A percentile compares a stretch with the other conserved stretches of the same genome.
Conservation (phyloP, 2,113 vertebrate species). For the Crotalus viridis region DNA sequence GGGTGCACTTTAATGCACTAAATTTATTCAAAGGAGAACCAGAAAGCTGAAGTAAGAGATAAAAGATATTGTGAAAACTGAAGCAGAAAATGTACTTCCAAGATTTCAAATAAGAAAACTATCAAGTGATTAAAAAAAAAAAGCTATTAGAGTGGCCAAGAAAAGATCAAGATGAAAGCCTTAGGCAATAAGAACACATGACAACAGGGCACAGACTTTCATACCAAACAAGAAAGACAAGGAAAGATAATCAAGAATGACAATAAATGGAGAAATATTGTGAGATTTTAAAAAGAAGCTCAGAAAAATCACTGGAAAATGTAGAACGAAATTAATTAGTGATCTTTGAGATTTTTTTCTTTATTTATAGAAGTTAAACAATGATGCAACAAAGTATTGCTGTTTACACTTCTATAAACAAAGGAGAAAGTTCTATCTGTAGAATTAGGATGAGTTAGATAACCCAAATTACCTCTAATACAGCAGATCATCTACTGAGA, state of each 20-base stretch:
- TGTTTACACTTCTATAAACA: background rate
- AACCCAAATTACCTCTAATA: background rate
- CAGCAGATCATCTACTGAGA: background rate
- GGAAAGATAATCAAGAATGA: background rate
- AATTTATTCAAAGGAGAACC: background rate
- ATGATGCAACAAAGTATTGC: background rate
- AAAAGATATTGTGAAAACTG: background rate
- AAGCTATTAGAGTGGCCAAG: background rate
- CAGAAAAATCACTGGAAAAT: background rate
- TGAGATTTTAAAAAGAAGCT: background rate
- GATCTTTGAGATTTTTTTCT: background rate
- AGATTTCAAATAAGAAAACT: background rate
- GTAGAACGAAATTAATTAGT: background rate
- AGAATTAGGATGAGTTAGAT: conserved; percentile 8
- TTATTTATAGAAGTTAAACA: conserved; percentile 3
- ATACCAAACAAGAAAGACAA: background rate
- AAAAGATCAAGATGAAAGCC: background rate
- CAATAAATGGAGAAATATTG: background rate
- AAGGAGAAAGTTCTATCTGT: background rate
- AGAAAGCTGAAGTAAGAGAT: background rate
- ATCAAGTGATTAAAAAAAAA: background rate
- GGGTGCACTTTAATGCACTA: background rate
- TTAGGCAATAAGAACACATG: background rate
- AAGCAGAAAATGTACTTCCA: background rate
- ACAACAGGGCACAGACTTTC: background rate